phyloP scores from a whole-genome alignment of 2,888 invertebrate genomes.

The Heliconius hortense region DNA sequence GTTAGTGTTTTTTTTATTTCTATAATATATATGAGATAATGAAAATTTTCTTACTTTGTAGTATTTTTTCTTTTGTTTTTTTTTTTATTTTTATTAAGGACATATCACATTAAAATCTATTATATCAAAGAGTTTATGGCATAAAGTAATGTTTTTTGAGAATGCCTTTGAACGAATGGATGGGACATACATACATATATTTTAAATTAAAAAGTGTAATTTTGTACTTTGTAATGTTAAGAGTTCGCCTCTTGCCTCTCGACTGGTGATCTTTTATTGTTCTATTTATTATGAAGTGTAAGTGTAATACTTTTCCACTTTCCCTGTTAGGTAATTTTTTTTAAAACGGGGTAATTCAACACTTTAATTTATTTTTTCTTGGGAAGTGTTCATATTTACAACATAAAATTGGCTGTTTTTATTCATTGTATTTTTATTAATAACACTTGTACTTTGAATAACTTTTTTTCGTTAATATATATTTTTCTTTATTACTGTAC shows the following conservation, averaged over 20 bases:
- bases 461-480: too few relatives aligned
- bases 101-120: constrained; percentile 1
- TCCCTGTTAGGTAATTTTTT: neutral
- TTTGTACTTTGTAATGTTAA: constrained; percentile 64
- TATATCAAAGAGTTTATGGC: neutral
- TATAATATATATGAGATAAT: too few relatives aligned
- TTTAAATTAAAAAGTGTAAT: constrained; percentile 60
- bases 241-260: constrained; percentile 40
- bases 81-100: neutral
- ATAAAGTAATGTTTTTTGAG: constrained; percentile 29
- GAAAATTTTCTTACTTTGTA: too few relatives aligned
- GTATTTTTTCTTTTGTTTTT: neutral
- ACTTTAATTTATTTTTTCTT: neutral
- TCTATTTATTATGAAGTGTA: neutral
- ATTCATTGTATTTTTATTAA: too few relatives aligned
- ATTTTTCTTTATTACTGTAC: too few relatives aligned
- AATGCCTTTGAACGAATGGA: constrained; percentile 54
- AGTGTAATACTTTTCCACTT: constrained; percentile 10
- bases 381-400: neutral
- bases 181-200: constrained; percentile 45
- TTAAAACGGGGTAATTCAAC: neutral
- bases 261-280: constrained; percentile 32
- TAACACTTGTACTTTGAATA: too few relatives aligned
- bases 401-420: neutral
- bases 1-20: neutral